Percentiles rank a stretch among this genome's conserved stretches.
These are phyloP conservation scores for Pycnomerus fuliginosus DNA, from an alignment of 2,888 invertebrate genomes.

Conservation along the genomic window DNA sequence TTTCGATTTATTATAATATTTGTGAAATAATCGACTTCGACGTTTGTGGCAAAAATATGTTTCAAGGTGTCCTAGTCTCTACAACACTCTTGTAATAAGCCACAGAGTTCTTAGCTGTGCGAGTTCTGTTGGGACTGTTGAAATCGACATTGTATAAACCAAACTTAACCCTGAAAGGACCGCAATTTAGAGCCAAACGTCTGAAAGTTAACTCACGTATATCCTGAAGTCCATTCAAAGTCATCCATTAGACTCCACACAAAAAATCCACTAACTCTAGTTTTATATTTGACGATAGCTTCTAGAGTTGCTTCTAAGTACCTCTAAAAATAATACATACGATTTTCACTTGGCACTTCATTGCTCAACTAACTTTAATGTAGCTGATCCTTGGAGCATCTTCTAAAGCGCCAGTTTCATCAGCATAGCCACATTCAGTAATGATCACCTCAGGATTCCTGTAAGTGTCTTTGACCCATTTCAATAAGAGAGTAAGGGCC, in stretches of 20 bases:
- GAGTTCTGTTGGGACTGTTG: slow-evolving; percentile 57
- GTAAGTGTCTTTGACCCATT: slow-evolving; percentile 52
- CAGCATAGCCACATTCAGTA: slow-evolving; percentile 62
- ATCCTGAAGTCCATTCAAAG: slow-evolving; percentile 55
- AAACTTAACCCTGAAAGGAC: slow-evolving; percentile 63
- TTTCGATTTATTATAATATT: no score
- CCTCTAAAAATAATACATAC: slow-evolving; percentile 37
- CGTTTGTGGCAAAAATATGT: no score
- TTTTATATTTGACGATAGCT: slow-evolving; percentile 46
- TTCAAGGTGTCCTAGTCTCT: no score
- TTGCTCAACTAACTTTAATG: slow-evolving; percentile 47
- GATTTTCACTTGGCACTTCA: no score
- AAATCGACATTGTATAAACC: slow-evolving; percentile 72
- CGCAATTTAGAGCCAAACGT: no score
- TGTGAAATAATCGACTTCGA: no score
- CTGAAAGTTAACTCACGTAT: no score
- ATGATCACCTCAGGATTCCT: slow-evolving; percentile 52
- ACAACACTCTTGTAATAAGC: slow-evolving; percentile 57
- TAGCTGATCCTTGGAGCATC: slow-evolving; percentile 58
- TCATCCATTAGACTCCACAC: slow-evolving; percentile 44
- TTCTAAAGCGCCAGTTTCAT: slow-evolving; percentile 53
- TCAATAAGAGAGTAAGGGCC: no score
- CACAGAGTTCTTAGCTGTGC: slow-evolving; percentile 66
- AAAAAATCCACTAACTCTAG: slow-evolving; percentile 50
- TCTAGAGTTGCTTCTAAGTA: slow-evolving; percentile 53